phyloP scores from a whole-genome alignment of 1,140 invertebrate genomes.

The Aphaenogaster ashmeadi region DNA sequence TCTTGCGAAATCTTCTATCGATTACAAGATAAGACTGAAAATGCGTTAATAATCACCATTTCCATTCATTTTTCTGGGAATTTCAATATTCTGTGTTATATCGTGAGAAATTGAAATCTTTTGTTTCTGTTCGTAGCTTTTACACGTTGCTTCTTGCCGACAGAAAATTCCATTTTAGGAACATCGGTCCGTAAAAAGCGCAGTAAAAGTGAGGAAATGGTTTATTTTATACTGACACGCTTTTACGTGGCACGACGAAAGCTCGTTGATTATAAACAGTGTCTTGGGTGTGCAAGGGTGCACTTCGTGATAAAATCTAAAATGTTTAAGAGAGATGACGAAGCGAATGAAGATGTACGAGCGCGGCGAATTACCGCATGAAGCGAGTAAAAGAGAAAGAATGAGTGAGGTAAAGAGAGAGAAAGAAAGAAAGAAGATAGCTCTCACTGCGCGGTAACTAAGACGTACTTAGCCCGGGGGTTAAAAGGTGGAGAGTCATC shows the following conservation, averaged over 20 bases:
- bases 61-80: neutral
- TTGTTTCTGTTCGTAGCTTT: neutral
- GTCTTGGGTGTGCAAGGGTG: constrained; percentile 39
- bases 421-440: constrained; percentile 48
- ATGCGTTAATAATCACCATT: neutral
- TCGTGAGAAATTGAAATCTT: neutral
- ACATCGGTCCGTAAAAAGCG: constrained; percentile 40
- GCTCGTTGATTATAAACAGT: constrained; percentile 56
- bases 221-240: constrained; percentile 55
- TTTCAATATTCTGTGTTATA: neutral
- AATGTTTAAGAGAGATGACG: constrained; percentile 75
- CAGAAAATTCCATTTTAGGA: constrained; percentile 40
- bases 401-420: neutral
- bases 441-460: constrained; percentile 76
- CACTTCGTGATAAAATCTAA: constrained; percentile 70
- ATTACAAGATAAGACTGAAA: neutral
- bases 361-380: constrained; percentile 63
- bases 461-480: constrained; percentile 78
- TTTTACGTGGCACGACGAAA: constrained; percentile 48
- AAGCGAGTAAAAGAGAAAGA: constrained; percentile 12
- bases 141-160: constrained; percentile 8
- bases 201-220: constrained; percentile 47
- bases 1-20: neutral
- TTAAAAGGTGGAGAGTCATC: constrained; percentile 82
- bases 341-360: constrained; percentile 76